phyloP scores from a whole-genome alignment of 2,888 invertebrate genomes.

The Idaea dimidiata region DNA sequence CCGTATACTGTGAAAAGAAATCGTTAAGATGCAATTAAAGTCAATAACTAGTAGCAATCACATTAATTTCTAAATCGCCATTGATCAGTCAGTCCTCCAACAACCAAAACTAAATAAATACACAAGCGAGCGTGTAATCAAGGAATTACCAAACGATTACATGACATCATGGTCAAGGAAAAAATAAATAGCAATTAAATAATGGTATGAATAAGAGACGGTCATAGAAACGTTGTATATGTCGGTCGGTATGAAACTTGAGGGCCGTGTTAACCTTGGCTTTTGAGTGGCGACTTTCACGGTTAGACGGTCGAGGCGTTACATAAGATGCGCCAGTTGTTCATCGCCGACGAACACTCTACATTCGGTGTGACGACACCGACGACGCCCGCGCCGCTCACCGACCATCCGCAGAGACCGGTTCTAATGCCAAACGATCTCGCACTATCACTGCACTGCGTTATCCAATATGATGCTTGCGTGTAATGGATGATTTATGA shows the following conservation, averaged over 20 bases:
- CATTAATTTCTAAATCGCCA: slow-evolving; percentile 37
- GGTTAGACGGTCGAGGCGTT: slow-evolving; percentile 74
- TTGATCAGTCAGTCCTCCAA: slow-evolving; percentile 21
- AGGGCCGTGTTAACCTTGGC: slow-evolving; percentile 78
- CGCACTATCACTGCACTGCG: neutral
- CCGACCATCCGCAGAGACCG: slow-evolving; percentile 44
- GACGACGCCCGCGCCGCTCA: slow-evolving; percentile 42
- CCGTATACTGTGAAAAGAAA: slow-evolving; percentile 23
- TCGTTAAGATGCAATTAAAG: neutral
- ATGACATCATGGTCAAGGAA: slow-evolving; percentile 66
- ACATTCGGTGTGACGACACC: slow-evolving; percentile 31
- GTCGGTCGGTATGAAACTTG: slow-evolving; percentile 51
- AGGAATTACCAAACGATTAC: slow-evolving; percentile 52
- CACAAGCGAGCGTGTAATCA: slow-evolving; percentile 31
- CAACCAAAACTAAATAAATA: slow-evolving; percentile 18
- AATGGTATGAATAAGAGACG: slow-evolving; percentile 49
- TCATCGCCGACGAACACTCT: slow-evolving; percentile 44
- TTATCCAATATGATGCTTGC: neutral
- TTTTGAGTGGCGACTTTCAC: slow-evolving; percentile 80
- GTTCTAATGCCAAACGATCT: slow-evolving; percentile 40
- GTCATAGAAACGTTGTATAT: slow-evolving; percentile 69
- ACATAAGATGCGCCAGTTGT: slow-evolving; percentile 69
- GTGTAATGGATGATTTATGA: neutral
- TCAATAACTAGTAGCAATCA: slow-evolving; percentile 20
- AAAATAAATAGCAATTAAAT: slow-evolving; percentile 60